phyloP scores from a whole-genome alignment of 30 jellyfish, hydroid and myxozoan genomes.

The Morbakka virulenta region DNA sequence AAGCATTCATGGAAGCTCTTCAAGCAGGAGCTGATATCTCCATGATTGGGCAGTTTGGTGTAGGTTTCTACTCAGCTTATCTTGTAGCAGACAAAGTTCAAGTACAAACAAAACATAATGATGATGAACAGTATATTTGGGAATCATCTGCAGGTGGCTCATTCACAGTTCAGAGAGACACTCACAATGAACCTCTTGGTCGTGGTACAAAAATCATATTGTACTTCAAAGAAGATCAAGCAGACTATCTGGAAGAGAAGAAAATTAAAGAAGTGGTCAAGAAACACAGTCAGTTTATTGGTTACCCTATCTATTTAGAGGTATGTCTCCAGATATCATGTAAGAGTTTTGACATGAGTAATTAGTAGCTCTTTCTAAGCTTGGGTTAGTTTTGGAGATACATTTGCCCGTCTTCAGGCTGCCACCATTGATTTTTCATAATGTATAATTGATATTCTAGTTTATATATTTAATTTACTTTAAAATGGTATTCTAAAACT shows the following conservation, averaged over 20 bases:
- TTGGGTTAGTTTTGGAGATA: too few relatives aligned
- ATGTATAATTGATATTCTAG: too few relatives aligned
- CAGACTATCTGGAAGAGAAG: conserved; percentile 81
- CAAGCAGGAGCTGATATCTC: conserved; percentile 99
- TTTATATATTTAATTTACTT: too few relatives aligned
- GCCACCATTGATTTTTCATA: too few relatives aligned
- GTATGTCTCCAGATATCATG: too few relatives aligned
- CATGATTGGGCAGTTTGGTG: conserved; percentile 99
- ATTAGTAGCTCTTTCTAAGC: too few relatives aligned
- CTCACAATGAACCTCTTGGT: conserved; percentile 91
- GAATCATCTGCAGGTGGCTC: conserved; percentile 98
- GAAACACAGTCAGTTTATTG: conserved; percentile 98
- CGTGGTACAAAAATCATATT: conserved; percentile 93
- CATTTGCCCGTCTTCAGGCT: too few relatives aligned
- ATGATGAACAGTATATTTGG: conserved; percentile 98
- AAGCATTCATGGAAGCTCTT: conserved; percentile 97
- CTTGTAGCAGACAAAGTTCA: conserved; percentile 93
- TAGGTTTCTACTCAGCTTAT: conserved; percentile 96
- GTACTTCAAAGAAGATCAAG: conserved; percentile 91
- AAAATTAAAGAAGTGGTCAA: conserved; percentile 83
- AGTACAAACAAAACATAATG: conserved; percentile 92
- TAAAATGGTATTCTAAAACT: too few relatives aligned
- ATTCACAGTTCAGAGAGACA: conserved; percentile 87
- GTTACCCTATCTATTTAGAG: conserved; percentile 89
- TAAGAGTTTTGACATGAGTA: too few relatives aligned